Conservation (phyloP, 1,140 invertebrate species). For the Anastatus disparis region DNA sequence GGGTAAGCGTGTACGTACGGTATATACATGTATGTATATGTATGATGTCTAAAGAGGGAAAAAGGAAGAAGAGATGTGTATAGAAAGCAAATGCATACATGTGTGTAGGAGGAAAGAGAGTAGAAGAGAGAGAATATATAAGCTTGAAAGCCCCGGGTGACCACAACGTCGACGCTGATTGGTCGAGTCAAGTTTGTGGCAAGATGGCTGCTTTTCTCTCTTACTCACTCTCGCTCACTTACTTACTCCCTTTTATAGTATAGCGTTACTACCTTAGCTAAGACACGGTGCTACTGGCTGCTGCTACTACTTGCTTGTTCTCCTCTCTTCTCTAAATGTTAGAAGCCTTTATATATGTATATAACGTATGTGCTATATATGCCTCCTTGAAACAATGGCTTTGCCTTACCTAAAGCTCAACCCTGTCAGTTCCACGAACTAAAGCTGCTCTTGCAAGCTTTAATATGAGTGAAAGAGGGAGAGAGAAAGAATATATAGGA, state of each 20-base stretch:
- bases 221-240: slow-evolving; percentile 39
- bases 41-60: slow-evolving; percentile 28
- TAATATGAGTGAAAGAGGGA: too few species aligned
- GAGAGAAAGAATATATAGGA: too few species aligned
- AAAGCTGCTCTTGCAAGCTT: too few species aligned
- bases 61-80: slow-evolving; percentile 35
- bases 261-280: too few species aligned
- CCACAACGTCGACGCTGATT: slow-evolving; percentile 68
- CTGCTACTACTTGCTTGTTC: slow-evolving; percentile 38
- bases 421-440: too few species aligned
- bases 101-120: slow-evolving; percentile 36
- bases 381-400: too few species aligned
- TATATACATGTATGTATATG: background rate
- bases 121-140: too few species aligned
- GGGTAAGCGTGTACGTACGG: slow-evolving; percentile 40
- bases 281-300: too few species aligned
- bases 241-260: slow-evolving; percentile 49
- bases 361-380: slow-evolving; percentile 60
- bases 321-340: too few species aligned
- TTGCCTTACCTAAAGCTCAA: too few species aligned
- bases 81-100: slow-evolving; percentile 7
- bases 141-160: slow-evolving; percentile 59
- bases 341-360: too few species aligned
- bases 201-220: slow-evolving; percentile 59
- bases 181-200: slow-evolving; percentile 68